Evolutionary conservation across 2,797 vertebrate species (phyloP).

Genomic region (Heterohyrax brucei): DNA sequence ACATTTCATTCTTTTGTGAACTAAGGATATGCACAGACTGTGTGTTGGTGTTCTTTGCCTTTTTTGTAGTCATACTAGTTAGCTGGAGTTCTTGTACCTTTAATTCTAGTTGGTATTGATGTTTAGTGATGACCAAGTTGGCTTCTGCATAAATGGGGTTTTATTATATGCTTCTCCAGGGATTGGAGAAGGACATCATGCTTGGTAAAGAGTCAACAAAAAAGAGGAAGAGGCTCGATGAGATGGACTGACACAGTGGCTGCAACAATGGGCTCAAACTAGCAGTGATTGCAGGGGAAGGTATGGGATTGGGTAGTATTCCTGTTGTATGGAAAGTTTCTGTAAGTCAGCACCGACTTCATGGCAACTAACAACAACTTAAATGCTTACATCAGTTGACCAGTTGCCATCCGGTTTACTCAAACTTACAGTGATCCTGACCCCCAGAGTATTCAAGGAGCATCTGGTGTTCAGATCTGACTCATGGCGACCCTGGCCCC

Average conservation of each 20-base stretch:
- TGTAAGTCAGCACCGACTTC: neutral
- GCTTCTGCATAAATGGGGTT: neutral
- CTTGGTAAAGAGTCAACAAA: neutral
- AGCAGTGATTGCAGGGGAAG: neutral
- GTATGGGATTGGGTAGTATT: neutral
- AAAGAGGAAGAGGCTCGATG: neutral
- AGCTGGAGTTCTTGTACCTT: neutral
- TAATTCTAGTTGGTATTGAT: neutral
- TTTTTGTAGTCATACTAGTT: rapidly evolving
- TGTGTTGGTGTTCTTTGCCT: rapidly evolving
- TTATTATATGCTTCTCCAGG: neutral
- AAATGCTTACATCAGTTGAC: neutral
- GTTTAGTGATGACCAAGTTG: rapidly evolving
- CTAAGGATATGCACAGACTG: neutral
- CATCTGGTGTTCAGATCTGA: too few species aligned
- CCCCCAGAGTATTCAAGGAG: too few species aligned
- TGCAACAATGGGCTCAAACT: neutral
- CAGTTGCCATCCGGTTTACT: neutral
- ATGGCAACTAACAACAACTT: neutral
- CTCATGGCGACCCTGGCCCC: too few species aligned
- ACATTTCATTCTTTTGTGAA: neutral
- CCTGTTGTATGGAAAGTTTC: neutral
- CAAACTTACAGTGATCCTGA: neutral
- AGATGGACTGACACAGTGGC: neutral
- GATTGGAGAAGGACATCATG: too few species aligned